Conservation (phyloP, 2,113 vertebrate genomes). For the Misgurnus anguillicaudatus region DNA sequence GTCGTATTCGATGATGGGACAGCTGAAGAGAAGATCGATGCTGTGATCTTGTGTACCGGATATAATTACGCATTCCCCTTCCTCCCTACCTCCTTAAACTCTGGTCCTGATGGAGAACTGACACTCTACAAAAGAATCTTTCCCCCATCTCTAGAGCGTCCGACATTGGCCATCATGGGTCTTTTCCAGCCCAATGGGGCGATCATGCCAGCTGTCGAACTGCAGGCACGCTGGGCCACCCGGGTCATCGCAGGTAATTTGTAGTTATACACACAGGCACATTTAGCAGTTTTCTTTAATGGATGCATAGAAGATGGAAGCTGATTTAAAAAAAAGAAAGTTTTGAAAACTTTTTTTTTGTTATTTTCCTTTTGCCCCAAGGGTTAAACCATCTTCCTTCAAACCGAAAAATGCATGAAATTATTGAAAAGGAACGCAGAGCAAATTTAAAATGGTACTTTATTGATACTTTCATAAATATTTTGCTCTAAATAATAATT, state of each 20-base stretch:
- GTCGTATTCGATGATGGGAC: slow-evolving; percentile 85
- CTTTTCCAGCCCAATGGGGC: slow-evolving; percentile 80
- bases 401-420: slow-evolving; percentile 71
- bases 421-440: slow-evolving; percentile 71
- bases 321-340: not conserved
- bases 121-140: slow-evolving; percentile 83
- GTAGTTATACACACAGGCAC: too few species aligned
- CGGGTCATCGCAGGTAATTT: slow-evolving; percentile 85
- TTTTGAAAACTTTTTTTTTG: too few species aligned
- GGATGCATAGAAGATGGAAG: not conserved
- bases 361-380: slow-evolving; percentile 57
- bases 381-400: slow-evolving; percentile 74
- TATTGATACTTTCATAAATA: not conserved
- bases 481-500: not conserved
- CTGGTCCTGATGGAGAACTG: slow-evolving; percentile 72
- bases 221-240: slow-evolving; percentile 88
- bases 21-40: slow-evolving; percentile 76
- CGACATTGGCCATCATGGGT: slow-evolving; percentile 84
- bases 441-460: slow-evolving; percentile 70
- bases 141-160: slow-evolving; percentile 75
- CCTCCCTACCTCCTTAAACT: slow-evolving; percentile 70
- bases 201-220: slow-evolving; percentile 82
- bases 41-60: slow-evolving; percentile 87
- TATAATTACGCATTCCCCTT: slow-evolving; percentile 82
- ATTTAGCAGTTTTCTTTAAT: not conserved